Evolutionary conservation across 2,797 vertebrate species (phyloP), one percentile per base, ranked within the genome.

Genomic region (Gouania willdenowi): DNA sequence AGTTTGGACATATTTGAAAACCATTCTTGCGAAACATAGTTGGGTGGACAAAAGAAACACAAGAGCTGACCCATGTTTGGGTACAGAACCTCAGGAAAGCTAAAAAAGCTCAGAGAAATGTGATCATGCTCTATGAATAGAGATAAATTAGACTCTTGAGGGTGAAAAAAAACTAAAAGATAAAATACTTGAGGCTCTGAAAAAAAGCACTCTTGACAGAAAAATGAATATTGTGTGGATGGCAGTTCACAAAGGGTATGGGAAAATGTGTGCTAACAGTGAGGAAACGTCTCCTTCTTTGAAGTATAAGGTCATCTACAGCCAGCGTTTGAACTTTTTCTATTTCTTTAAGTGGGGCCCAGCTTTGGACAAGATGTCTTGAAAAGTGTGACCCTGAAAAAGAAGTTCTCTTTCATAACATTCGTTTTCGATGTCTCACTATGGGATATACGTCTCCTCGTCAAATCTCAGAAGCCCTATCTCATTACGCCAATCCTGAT

Each of bases 61-160:
- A 1, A 49, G 41, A 21, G 22, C 72, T 71, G 48, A 51, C 12
- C 66, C 51, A 66, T 81, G 65, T 70, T 70, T 71, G 56, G 66
- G 26, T 52, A 57, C 21, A 4, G 41, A 71, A 71, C 63, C 57
- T 66, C 41, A 29, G 44, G 57, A 43, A 62, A 68, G 66, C 65
- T 64, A 63, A 64, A 85, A 79, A 87, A 87, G 83, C 66, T 83
- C 77, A 88, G 81, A 78, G 85, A 88, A 89, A 90, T 76, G 78
- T 74, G 81, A 72, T 79, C 82, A 56, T 84, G 69, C 82, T 88
- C 87, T 82, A 86, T 82, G 78, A 87, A 88, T 79, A 87, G 81
- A 85, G 73, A 79, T 81, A 75, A 65, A 70, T 68, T 26, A 54
- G 59, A 54, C 34, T 13, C 26, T 6, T 32, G 29, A 49, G 21